phyloP scores from a whole-genome alignment of 2,888 invertebrate species.

The Tyria jacobaeae region DNA sequence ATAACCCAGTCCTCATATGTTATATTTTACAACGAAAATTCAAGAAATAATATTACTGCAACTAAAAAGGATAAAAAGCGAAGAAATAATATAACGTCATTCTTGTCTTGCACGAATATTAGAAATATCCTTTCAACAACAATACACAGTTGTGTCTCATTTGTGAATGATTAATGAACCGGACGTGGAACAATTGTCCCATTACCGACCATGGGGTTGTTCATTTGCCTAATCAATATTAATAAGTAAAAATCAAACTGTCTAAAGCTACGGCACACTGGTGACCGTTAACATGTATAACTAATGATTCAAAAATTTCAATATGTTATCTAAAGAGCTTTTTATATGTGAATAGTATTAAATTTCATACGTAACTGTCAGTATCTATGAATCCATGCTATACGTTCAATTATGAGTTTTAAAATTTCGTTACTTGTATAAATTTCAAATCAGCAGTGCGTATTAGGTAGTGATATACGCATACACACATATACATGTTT shows the following conservation, averaged over 20 bases:
- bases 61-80: neutral
- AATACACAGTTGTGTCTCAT: slow-evolving; percentile 24
- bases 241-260: slow-evolving; percentile 58
- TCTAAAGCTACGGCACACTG: slow-evolving; percentile 22
- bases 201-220: slow-evolving; percentile 56
- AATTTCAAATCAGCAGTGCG: too few species aligned
- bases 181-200: slow-evolving; percentile 53
- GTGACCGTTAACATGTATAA: slow-evolving; percentile 1
- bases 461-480: too few species aligned
- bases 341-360: too few species aligned
- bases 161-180: slow-evolving; percentile 44
- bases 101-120: neutral
- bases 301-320: neutral
- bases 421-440: too few species aligned
- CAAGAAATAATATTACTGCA: neutral
- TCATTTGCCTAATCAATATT: slow-evolving; percentile 59
- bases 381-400: too few species aligned
- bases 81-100: neutral
- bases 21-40: neutral
- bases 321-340: neutral
- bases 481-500: too few species aligned
- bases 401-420: too few species aligned
- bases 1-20: too few species aligned
- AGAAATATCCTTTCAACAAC: neutral
- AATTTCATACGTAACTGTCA: too few species aligned